Evolutionary conservation across 2,888 invertebrate species (phyloP), one percentile per base, ranked within the genome.

Genomic region (Atrina japonica): DNA sequence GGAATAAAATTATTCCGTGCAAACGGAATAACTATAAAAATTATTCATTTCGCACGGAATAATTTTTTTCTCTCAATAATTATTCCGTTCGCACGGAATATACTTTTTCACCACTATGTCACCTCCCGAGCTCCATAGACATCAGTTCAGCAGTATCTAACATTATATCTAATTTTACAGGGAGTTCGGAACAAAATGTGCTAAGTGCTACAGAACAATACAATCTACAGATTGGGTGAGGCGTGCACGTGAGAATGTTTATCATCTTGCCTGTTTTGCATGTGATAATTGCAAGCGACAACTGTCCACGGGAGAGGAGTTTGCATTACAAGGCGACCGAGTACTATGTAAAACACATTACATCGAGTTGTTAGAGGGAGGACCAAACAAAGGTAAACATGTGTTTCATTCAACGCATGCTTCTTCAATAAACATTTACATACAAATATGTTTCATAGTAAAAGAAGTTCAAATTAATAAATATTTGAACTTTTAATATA

Each of bases 211-310:
- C 83, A 94, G 98, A 64, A 94, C 95, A 83, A 97, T 99, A 88
- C 96, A 96, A 21, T 94, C 98, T 21, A 96, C 96, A 52, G 99
- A 99, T 92, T 99, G 99, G 99, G 98, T 99, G 86, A 93, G 99
- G 76, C 94, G 97, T 89, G 99, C 99, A 41, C 93, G 96, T 63
- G 96, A 96, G 88, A 78, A 86, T 66, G 97, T 99, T 40, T 99
- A 98, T 92, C 99, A 99, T 92, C 93, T 99, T 90, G 99, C 99
- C 56, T 99, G 99, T 92, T 99, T 99, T 92, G 97, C 98, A 23
- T 99, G 99, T 91, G 97, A 98, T 91, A 96, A 96, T 71, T 91
- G 91, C 78, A 90, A 91, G 77, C 78, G 91, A 64, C 91, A 90
- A 72, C 78, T 90, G 35, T 90, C 90, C 3, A 91, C 92, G 18